These are phyloP conservation scores for Drosophila silvestris DNA, from an alignment of 2,888 invertebrate species.

Conservation along the genomic window DNA sequence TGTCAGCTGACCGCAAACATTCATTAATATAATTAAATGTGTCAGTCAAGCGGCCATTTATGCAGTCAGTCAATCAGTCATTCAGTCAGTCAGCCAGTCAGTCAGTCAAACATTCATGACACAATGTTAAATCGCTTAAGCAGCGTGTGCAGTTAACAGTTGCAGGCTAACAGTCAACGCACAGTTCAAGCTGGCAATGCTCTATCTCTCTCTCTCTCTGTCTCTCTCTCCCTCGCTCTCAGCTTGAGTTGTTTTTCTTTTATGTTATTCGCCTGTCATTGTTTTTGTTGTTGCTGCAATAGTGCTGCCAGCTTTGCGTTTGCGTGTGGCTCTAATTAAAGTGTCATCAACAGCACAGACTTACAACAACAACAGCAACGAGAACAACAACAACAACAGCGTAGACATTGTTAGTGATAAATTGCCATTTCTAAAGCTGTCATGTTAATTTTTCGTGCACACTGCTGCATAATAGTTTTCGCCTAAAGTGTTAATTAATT, in stretches of 20 bases:
- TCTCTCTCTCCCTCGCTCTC: conserved; percentile 17
- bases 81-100: not conserved
- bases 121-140: conserved; percentile 30
- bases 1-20: conserved; percentile 83
- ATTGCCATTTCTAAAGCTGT: conserved; percentile 81
- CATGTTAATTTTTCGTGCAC: conserved; percentile 78
- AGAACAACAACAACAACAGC: conserved; percentile 42
- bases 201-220: conserved; percentile 1
- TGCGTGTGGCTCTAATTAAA: conserved; percentile 81
- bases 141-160: conserved; percentile 28
- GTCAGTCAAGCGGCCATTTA: conserved; percentile 81
- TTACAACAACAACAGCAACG: conserved; percentile 31
- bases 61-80: conserved; percentile 73
- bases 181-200: conserved; percentile 39
- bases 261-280: conserved; percentile 12
- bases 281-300: conserved; percentile 3
- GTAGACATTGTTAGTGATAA: conserved; percentile 72
- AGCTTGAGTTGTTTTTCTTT: conserved; percentile 15
- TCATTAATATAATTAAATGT: conserved; percentile 83
- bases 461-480: conserved; percentile 78
- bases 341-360: conserved; percentile 74
- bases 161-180: conserved; percentile 8
- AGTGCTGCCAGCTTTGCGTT: conserved; percentile 53
- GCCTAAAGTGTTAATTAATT: conserved; percentile 79
- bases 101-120: conserved; percentile 58